phyloP scores from a whole-genome alignment of 2,113 vertebrate species.

The Eurypyga helias region DNA sequence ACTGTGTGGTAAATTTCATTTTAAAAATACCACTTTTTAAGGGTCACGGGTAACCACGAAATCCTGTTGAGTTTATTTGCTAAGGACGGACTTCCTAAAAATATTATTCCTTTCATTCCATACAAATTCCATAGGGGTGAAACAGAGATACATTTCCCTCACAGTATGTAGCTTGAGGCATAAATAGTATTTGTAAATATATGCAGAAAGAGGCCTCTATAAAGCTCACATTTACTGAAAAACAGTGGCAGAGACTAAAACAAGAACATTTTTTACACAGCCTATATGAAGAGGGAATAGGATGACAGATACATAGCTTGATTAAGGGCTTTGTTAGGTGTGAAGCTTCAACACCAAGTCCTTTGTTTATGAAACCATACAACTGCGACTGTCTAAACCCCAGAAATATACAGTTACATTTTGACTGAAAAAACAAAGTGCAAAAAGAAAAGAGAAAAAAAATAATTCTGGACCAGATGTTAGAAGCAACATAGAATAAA shows the following conservation, averaged over 20 bases:
- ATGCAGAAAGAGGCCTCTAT: background rate
- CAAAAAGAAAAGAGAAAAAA: background rate
- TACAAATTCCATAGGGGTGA: background rate
- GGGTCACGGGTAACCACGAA: background rate
- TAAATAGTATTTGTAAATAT: constrained; percentile 7
- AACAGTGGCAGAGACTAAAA: background rate
- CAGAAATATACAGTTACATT: background rate
- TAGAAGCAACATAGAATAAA: background rate
- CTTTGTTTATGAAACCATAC: background rate
- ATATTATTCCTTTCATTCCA: background rate
- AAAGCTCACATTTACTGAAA: background rate
- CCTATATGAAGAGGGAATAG: background rate
- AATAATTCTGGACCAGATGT: background rate
- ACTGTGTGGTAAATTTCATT: background rate
- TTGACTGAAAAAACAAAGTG: background rate
- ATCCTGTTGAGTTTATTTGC: background rate
- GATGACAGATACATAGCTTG: background rate
- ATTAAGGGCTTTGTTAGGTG: background rate
- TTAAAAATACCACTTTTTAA: background rate
- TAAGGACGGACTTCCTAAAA: background rate
- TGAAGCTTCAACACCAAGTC: background rate
- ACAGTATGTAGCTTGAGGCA: background rate
- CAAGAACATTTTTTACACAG: background rate
- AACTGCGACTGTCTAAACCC: background rate
- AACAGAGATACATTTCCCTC: background rate